Evolutionary conservation across 2,888 invertebrate species (phyloP), one percentile per base, ranked within the genome.

Genomic region (Scrobipalpa costella): DNA sequence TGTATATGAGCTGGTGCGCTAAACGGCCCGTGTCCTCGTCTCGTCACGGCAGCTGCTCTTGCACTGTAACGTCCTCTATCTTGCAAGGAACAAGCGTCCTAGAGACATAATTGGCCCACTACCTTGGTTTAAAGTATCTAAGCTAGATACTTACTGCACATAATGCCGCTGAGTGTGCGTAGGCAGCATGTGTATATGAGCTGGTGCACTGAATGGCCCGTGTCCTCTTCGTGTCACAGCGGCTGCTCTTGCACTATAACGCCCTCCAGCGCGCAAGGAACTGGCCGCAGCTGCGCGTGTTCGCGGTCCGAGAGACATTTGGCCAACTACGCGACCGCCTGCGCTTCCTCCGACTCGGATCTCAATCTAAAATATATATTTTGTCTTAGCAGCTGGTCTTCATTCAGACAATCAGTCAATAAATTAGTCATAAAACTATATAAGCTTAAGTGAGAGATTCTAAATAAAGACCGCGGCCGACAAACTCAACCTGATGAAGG

Each of bases 281-380:
- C 96, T 96, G 17, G 99, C 94, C 57, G 97, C 94, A 8, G 98
- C 96, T 1, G 96, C 96, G n/a, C 96, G 96, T 0, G 97, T 97
- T 11, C 96, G 95, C 5, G 97, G 95, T 71, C 98, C 98, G 64
- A 98, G 92, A 0, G 96, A 95, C 94, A 98, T 95, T 79, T 96
- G 95, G 62, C 96, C 96, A 61, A 96, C 90, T 7, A 90, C 88
- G 0, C 90, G 84, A 52, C 90, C 90, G 0, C 85, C 85, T 0
- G 73, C 79, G 38, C 81, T 81, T 33, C 85, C 82, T 7, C 84
- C 85, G 19, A 88, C 82, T 0, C 90, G 85, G 63, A 90, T 90
- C 71, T 90, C 90, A 65, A 90, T 90, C 90, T 90, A 67, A 36
- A 52, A 27, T 34, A 34, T n/a, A 19, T n/a, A 33, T 7, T 9